These are phyloP conservation scores for Pithys albifrons DNA, from an alignment of 2,113 vertebrate species.

Conservation along the genomic window DNA sequence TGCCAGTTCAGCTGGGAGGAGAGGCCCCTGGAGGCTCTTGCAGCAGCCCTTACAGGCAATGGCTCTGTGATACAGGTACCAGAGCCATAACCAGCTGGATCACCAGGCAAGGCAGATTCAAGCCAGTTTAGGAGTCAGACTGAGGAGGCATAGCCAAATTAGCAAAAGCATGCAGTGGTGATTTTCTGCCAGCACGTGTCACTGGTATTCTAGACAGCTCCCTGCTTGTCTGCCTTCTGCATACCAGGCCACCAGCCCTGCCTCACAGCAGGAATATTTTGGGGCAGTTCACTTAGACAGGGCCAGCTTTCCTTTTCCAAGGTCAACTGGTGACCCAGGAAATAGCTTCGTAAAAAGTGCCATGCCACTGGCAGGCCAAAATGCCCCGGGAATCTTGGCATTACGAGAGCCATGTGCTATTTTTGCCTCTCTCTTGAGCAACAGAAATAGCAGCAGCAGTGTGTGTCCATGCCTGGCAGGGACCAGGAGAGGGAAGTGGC, in stretches of 20 bases:
- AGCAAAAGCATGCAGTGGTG: conserved; percentile 32
- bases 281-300: conserved; percentile 13
- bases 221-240: neutral
- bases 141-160: neutral
- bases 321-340: conserved; percentile 58
- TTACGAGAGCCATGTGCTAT: conserved; percentile 18
- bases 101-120: neutral
- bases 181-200: conserved; percentile 64
- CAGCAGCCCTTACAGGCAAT: neutral
- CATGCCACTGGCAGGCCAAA: conserved; percentile 44
- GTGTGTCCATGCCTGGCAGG: neutral
- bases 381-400: conserved; percentile 49
- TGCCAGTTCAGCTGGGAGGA: neutral
- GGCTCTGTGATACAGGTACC: neutral
- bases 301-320: conserved; percentile 57
- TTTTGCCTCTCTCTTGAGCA: conserved; percentile 44
- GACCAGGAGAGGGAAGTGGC: neutral
- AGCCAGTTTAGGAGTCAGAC: neutral
- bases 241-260: conserved; percentile 15
- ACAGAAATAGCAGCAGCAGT: conserved; percentile 42
- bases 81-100: neutral
- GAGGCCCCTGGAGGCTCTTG: neutral
- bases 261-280: conserved; percentile 22
- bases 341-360: conserved; percentile 42
- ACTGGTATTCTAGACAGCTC: conserved; percentile 58